Conservation (phyloP, 2,888 invertebrate species). For the Ametastegia equiseti region DNA sequence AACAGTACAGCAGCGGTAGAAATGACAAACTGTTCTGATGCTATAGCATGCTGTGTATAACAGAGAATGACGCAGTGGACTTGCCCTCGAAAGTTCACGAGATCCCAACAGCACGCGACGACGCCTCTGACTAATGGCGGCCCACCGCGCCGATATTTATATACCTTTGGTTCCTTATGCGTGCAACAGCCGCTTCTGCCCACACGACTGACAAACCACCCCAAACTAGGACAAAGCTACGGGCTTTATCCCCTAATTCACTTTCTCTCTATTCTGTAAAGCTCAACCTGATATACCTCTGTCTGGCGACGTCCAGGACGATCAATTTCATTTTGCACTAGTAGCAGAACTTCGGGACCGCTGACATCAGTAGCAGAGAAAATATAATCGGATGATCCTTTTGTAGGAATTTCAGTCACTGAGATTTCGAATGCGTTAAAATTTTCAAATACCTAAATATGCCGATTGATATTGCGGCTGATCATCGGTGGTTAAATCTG, state of each 20-base stretch:
- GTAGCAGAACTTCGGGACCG: neutral
- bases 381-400: no score
- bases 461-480: neutral
- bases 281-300: neutral
- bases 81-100: slow-evolving; percentile 47
- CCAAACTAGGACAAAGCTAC: slow-evolving; percentile 46
- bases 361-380: neutral
- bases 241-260: slow-evolving; percentile 20
- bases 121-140: slow-evolving; percentile 50
- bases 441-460: neutral
- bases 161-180: slow-evolving; percentile 37
- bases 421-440: neutral
- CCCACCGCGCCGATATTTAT: slow-evolving; percentile 49
- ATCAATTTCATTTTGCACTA: neutral
- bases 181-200: slow-evolving; percentile 28
- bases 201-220: slow-evolving; percentile 29
- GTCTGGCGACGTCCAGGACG: neutral
- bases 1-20: slow-evolving; percentile 17
- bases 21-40: slow-evolving; percentile 57
- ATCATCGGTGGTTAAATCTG: neutral
- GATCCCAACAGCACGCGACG: slow-evolving; percentile 50
- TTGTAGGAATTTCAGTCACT: no score
- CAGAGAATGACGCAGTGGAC: slow-evolving; percentile 28
- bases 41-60: neutral
- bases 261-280: slow-evolving; percentile 1